Evolutionary conservation across 1,140 invertebrate genomes (phyloP).

Genomic region (Vanessa tameamea): DNA sequence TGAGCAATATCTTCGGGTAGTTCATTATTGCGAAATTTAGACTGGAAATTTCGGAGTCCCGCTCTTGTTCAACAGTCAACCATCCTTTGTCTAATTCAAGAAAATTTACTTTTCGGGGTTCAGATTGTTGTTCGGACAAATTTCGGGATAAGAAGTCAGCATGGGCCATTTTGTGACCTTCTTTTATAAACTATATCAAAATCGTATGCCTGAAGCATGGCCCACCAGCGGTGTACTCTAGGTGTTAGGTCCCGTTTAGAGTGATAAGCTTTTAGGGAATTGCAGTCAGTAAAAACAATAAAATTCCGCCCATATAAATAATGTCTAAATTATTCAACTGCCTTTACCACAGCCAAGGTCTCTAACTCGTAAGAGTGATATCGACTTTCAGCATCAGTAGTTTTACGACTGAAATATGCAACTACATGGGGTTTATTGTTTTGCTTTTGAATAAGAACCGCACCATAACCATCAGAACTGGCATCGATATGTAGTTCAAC

Average conservation of each 20-base stretch:
- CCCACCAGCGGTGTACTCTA: not conserved
- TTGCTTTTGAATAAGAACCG: conserved; percentile 8
- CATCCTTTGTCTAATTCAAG: conserved; percentile 1
- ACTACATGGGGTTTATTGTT: not conserved
- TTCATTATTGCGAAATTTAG: conserved; percentile 20
- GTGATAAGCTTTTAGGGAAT: too few species aligned
- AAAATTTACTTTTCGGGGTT: conserved; percentile 10
- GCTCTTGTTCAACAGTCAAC: conserved; percentile 16
- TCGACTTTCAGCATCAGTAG: not conserved
- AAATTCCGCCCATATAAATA: conserved; percentile 7
- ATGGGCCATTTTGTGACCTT: conserved; percentile 10
- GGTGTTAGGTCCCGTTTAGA: conserved; percentile 4
- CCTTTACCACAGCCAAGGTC: not conserved
- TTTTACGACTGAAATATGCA: not conserved
- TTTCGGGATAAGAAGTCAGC: conserved; percentile 12
- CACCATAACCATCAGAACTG: conserved; percentile 7
- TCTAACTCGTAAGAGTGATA: conserved; percentile 12
- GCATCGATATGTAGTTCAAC: conserved; percentile 21
- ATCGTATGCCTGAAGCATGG: not conserved
- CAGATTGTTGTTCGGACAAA: not conserved
- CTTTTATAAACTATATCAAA: conserved; percentile 5
- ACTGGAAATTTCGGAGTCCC: conserved; percentile 16
- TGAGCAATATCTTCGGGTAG: conserved; percentile 1
- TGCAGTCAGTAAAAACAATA: conserved; percentile 6
- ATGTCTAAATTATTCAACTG: not conserved